Evolutionary conservation across 2,797 vertebrate genomes (phyloP).

Genomic region (Lacerta agilis): DNA sequence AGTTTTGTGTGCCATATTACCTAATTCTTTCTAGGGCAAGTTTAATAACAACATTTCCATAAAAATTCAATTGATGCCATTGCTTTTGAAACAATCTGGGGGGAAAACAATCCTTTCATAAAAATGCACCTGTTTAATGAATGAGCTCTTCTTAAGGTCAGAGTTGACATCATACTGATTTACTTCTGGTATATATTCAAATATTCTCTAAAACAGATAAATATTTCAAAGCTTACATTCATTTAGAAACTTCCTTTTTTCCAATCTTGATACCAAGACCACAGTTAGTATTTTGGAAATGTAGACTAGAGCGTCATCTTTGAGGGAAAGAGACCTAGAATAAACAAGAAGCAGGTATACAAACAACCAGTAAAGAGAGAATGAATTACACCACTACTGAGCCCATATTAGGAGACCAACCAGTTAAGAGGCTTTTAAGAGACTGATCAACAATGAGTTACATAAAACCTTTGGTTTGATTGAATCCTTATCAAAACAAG

Average conservation of each 20-base stretch:
- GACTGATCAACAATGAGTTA: too few species aligned
- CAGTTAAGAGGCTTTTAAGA: too few species aligned
- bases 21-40: neutral
- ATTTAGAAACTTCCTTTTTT: neutral
- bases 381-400: too few species aligned
- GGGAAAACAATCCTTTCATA: neutral
- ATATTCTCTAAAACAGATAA: neutral
- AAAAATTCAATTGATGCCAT: neutral
- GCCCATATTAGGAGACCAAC: too few species aligned
- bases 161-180: accelerated
- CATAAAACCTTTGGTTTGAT: too few species aligned
- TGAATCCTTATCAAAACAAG: too few species aligned
- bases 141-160: neutral
- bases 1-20: neutral
- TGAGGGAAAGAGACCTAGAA: too few species aligned
- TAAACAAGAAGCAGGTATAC: too few species aligned
- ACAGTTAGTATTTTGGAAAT: too few species aligned
- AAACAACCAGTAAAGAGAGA: too few species aligned
- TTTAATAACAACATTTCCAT: neutral
- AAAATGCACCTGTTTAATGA: neutral
- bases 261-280: neutral
- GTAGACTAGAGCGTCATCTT: too few species aligned
- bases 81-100: neutral
- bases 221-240: neutral
- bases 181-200: slow-evolving; percentile 3